Evolutionary conservation across 2,888 invertebrate genomes (phyloP).

Genomic region (Isotomurus palustris): DNA sequence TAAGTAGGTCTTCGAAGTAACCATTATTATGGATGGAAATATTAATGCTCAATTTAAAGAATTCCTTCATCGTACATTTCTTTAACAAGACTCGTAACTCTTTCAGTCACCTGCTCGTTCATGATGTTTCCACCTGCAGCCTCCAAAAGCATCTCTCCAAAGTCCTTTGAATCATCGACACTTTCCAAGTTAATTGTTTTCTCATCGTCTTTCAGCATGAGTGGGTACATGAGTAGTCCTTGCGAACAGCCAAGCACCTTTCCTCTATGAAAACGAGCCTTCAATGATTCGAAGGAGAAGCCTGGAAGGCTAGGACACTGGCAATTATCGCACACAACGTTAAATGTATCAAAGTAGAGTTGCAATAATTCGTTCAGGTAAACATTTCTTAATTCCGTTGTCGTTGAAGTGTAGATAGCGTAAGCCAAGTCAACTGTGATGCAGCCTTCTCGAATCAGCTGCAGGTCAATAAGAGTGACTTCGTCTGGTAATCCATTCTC

Average conservation of each 20-base stretch:
- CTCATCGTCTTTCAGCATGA: background rate
- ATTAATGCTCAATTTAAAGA: no score
- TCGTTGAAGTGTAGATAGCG: background rate
- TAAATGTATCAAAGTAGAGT: background rate
- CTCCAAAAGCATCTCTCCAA: no score
- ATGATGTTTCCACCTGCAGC: no score
- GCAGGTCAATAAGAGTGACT: background rate
- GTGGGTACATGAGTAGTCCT: background rate
- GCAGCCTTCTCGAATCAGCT: background rate
- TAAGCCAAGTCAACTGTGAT: background rate
- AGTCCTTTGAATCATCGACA: no score
- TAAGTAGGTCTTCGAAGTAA: no score
- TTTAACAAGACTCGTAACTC: background rate
- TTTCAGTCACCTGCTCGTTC: no score
- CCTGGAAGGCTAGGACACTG: background rate
- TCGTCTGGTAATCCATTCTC: background rate
- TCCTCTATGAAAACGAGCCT: background rate
- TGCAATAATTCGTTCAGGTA: background rate
- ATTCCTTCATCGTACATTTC: constrained; percentile 3
- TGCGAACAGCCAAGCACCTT: background rate
- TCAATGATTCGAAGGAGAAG: background rate
- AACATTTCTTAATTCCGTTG: background rate
- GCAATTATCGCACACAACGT: background rate
- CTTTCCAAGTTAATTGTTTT: no score
- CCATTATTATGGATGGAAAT: no score